A percentile compares a stretch with the other conserved stretches of the same genome.
Conservation (phyloP, 1,140 invertebrate species). For the Drosophila varians region DNA sequence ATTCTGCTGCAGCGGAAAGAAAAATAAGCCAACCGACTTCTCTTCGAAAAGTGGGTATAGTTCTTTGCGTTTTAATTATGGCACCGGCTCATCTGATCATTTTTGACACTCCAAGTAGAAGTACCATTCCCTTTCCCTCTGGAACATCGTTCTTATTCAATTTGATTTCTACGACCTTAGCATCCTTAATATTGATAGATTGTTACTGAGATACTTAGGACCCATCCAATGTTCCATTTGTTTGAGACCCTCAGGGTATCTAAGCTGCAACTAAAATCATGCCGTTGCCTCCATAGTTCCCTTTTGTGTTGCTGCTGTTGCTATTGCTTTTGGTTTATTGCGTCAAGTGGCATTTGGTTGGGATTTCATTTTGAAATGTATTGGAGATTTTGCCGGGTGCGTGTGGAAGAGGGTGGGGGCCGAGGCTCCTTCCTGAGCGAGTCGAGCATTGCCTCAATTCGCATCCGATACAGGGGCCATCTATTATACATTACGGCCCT, state of each 20-base stretch:
- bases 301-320: constrained; percentile 22
- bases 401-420: neutral
- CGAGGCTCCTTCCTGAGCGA: constrained; percentile 18
- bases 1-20: constrained; percentile 33
- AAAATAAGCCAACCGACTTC: no score
- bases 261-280: neutral
- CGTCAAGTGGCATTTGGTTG: constrained; percentile 79
- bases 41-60: constrained; percentile 1
- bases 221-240: neutral
- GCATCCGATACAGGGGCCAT: constrained; percentile 68
- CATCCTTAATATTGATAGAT: neutral
- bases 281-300: constrained; percentile 1
- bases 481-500: constrained; percentile 74
- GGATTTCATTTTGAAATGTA: constrained; percentile 80
- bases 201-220: neutral
- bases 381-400: constrained; percentile 46
- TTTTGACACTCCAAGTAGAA: no score
- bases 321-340: constrained; percentile 73
- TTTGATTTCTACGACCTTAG: no score
- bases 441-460: constrained; percentile 62
- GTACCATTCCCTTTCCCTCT: no score
- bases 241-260: constrained; percentile 12
- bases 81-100: neutral
- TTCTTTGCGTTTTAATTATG: neutral
- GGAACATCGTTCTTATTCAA: no score